Percentiles rank a stretch among this genome's conserved stretches.
Evolutionary conservation across 2,888 invertebrate species (phyloP).

Genomic region (Sycophila texana): DNA sequence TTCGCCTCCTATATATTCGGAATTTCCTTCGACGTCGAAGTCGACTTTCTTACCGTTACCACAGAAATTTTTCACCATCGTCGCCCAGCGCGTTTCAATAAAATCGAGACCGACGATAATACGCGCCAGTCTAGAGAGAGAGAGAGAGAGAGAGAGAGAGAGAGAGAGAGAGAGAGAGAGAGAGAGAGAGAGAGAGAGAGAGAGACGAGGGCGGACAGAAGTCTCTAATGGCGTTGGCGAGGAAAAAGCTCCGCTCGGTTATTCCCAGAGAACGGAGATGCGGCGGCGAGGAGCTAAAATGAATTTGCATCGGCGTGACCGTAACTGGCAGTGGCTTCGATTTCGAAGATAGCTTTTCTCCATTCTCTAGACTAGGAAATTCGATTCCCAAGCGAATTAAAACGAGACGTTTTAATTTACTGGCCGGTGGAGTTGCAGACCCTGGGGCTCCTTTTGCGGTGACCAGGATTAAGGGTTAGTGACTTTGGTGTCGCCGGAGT

Average conservation of each 20-base stretch:
- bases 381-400: conserved; percentile 51
- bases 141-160: too few relatives aligned
- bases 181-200: background rate
- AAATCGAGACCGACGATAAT: conserved; percentile 46
- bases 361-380: conserved; percentile 36
- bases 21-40: conserved; percentile 17
- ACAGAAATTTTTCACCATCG: conserved; percentile 13
- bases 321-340: conserved; percentile 45
- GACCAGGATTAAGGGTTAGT: conserved; percentile 15
- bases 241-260: conserved; percentile 1
- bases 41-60: conserved; percentile 2
- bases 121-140: conserved; percentile 12
- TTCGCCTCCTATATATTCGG: conserved; percentile 27
- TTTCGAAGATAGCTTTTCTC: conserved; percentile 30
- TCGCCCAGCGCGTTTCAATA: conserved; percentile 44
- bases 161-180: background rate
- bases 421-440: conserved; percentile 23
- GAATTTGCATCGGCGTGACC: conserved; percentile 52
- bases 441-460: conserved; percentile 1
- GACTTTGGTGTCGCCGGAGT: conserved; percentile 33
- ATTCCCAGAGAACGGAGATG: conserved; percentile 7
- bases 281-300: conserved; percentile 26
- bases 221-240: background rate
- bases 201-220: too few relatives aligned
- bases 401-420: conserved; percentile 55